These are phyloP conservation scores for Calidris pugnax DNA, from an alignment of 2,113 vertebrate species.

Conservation along the genomic window DNA sequence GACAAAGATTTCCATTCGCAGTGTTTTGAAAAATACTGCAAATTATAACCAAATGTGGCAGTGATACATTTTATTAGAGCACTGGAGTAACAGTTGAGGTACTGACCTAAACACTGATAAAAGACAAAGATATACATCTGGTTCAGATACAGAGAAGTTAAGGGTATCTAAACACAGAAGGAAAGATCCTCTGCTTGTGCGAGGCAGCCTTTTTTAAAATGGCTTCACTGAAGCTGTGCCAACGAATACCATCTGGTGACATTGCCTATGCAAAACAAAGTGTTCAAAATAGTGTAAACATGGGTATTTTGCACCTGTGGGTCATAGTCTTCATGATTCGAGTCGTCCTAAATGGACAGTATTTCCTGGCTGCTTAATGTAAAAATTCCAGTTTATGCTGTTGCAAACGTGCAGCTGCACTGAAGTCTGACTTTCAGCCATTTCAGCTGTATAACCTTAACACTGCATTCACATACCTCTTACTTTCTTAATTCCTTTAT, in stretches of 20 bases:
- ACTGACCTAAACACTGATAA: conserved; percentile 38
- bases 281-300: background rate
- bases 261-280: background rate
- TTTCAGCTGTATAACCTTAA: background rate
- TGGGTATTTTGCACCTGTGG: background rate
- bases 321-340: background rate
- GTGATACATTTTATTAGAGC: conserved; percentile 38
- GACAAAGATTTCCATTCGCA: conserved; percentile 61
- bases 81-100: conserved; percentile 19
- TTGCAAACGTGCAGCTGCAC: background rate
- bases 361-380: background rate
- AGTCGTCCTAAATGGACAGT: background rate
- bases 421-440: background rate
- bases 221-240: background rate
- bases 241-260: background rate
- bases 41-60: conserved; percentile 72
- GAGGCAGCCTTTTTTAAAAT: background rate
- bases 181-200: background rate
- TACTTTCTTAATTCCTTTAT: background rate
- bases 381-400: background rate
- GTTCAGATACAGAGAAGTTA: conserved; percentile 23
- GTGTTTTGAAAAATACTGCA: conserved; percentile 64
- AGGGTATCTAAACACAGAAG: background rate
- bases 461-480: background rate
- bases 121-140: conserved; percentile 6